Conservation (phyloP, 2,797 vertebrate genomes). For the Buceros bicornis region DNA sequence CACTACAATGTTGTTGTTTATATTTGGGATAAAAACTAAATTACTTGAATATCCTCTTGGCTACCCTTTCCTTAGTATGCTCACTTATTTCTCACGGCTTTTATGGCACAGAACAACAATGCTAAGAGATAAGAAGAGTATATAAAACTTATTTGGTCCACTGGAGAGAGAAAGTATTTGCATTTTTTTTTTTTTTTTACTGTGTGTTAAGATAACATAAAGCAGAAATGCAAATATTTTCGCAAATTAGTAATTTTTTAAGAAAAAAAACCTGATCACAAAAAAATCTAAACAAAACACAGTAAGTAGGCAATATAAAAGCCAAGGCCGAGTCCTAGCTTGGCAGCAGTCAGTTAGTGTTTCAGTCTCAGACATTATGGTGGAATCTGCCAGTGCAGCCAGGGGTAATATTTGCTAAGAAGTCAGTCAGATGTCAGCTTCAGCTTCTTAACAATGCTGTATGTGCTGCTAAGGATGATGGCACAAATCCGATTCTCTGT, state of each 20-base stretch:
- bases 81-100: conserved; percentile 35
- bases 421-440: conserved; percentile 64
- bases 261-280: neutral
- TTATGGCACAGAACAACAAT: neutral
- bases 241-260: neutral
- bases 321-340: neutral
- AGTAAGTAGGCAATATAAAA: neutral
- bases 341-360: conserved; percentile 60
- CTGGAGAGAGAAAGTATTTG: neutral
- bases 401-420: conserved; percentile 57
- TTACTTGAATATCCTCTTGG: conserved; percentile 39
- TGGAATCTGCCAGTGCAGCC: conserved; percentile 50
- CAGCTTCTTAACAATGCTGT: conserved; percentile 29
- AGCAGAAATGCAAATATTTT: conserved; percentile 8
- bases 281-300: neutral
- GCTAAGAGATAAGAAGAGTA: conserved; percentile 22
- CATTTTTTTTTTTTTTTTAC: neutral
- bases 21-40: conserved; percentile 55
- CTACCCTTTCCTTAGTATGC: neutral
- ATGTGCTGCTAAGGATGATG: conserved; percentile 23
- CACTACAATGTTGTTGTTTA: conserved; percentile 3
- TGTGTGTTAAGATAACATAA: neutral
- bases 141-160: conserved; percentile 1
- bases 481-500: neutral
- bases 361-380: conserved; percentile 16